Percentiles rank a stretch among this genome's conserved stretches.
phyloP scores from a whole-genome alignment of 2,888 invertebrate species.

The Eumerus sabulonum region DNA sequence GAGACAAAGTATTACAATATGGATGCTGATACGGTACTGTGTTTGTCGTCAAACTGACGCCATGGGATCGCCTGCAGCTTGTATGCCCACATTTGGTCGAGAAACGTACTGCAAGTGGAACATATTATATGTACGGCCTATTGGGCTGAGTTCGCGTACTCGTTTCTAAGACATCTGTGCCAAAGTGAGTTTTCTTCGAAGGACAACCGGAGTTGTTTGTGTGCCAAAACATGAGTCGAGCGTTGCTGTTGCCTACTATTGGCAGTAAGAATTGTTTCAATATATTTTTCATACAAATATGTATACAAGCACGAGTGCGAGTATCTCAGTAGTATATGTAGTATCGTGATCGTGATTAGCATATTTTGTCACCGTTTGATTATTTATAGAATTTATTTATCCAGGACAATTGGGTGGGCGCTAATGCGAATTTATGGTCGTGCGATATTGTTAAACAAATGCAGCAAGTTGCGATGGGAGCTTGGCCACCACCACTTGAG shows the following conservation, averaged over 20 bases:
- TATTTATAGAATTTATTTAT: conserved; percentile 64
- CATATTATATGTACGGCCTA: conserved; percentile 57
- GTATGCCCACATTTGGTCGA: conserved; percentile 64
- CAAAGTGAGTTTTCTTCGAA: conserved; percentile 55
- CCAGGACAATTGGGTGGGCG: conserved; percentile 69
- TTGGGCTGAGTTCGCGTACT: conserved; percentile 40
- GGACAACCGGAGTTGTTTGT: conserved; percentile 44
- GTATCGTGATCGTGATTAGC: conserved; percentile 68
- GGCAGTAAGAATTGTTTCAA: conserved; percentile 2
- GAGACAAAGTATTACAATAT: conserved; percentile 55
- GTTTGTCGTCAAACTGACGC: conserved; percentile 57
- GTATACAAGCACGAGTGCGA: too few species aligned
- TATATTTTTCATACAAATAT: too few species aligned
- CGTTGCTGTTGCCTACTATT: neutral
- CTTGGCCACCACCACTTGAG: conserved; percentile 19
- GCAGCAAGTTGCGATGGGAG: conserved; percentile 45
- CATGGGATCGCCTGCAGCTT: conserved; percentile 53
- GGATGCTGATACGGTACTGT: conserved; percentile 43
- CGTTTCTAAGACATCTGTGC: conserved; percentile 50
- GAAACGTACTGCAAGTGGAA: conserved; percentile 61
- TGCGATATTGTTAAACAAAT: conserved; percentile 59
- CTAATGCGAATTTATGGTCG: conserved; percentile 66
- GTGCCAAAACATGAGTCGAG: conserved; percentile 1
- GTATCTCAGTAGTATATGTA: conserved; percentile 32
- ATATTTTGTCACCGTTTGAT: conserved; percentile 68